These are phyloP conservation scores for Cyphomyrus plagiostoma DNA, from an alignment of 2,113 vertebrate species.

Conservation along the genomic window DNA sequence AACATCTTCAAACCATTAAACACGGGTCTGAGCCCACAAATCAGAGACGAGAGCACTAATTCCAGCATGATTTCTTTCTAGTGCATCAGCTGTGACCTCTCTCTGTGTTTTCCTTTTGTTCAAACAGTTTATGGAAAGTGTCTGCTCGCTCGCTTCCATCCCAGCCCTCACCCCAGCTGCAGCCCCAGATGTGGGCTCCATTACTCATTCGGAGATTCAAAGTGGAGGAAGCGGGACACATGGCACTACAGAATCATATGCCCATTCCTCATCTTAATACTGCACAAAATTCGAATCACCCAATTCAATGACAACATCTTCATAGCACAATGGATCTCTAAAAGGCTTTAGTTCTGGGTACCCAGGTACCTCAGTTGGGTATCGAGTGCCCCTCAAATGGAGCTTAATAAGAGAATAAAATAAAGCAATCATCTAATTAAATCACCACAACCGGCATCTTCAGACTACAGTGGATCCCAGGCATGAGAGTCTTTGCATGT, in stretches of 20 bases:
- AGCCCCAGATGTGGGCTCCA: neutral
- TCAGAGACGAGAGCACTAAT: neutral
- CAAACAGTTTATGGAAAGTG: constrained; percentile 14
- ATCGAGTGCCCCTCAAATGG: neutral
- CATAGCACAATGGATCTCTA: neutral
- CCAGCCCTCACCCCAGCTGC: neutral
- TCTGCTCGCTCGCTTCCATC: neutral
- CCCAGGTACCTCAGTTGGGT: neutral
- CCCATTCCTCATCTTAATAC: neutral
- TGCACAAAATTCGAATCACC: neutral
- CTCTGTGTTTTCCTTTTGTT: neutral
- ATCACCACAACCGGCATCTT: neutral
- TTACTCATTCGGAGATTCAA: neutral
- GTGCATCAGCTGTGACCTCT: neutral
- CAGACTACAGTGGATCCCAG: neutral
- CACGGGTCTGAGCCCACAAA: neutral
- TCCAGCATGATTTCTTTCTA: neutral
- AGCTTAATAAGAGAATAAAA: neutral
- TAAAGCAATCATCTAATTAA: neutral
- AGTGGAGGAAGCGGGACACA: neutral
- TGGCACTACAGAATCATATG: neutral
- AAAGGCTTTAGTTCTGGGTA: neutral
- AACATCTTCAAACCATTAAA: neutral
- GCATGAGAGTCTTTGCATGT: neutral
- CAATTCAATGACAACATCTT: neutral